Base-by-base conservation (phyloP, 2,797 vertebrate species). In the Macrochelys suwanniensis region DNA sequence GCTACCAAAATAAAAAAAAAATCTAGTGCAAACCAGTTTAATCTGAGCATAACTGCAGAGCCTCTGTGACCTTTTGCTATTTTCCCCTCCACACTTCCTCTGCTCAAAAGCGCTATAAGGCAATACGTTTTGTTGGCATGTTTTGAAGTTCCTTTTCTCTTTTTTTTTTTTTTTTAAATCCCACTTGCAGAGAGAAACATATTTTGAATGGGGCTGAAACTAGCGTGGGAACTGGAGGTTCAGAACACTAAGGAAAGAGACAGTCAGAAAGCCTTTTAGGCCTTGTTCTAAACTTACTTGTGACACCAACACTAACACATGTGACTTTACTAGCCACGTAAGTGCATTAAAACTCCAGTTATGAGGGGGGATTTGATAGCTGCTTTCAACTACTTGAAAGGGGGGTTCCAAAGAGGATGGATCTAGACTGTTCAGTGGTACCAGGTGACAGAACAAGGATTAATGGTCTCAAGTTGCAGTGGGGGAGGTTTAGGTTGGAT, bases 1-100 rank as follows among this genome's bases (percentile, higher is more conserved):
- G 93, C 1, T 47, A 53, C 0, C 49, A 47, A 49, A 49, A 49
- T 11, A 9, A 15, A 6, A 54, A 57, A 26, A 61, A 87, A 92
- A 59, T 26, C 37, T n/a, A 85, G 84, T 85, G 59, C 92, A 88
- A 92, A 94, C 97, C 92, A 95, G 97, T 96, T 96, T 94, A 93
- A 89, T 68, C 49, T 0, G 45, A 56, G 11, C 2, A 25, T n/a
- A 57, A 81, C 21, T 0, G 21, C 1, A 49, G n/a, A 56, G 77
- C 21, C 74, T 80, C 31, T 1, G 1, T 31, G 37, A 65, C 17
- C 76, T 31, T 21, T 31, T 4, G 45, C n/a, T 45, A 45, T 59
- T 68, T 91, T 82, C 51, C 80, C 65, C 84, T n/a, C 57, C 5
- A 61, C 31, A 0, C 4, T 33, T n/a, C 28, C 59, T 61, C 7